Evolutionary conservation across 2,797 vertebrate genomes (phyloP), one percentile per base, ranked within the genome.

Genomic region (Urosaurus nigricauda): DNA sequence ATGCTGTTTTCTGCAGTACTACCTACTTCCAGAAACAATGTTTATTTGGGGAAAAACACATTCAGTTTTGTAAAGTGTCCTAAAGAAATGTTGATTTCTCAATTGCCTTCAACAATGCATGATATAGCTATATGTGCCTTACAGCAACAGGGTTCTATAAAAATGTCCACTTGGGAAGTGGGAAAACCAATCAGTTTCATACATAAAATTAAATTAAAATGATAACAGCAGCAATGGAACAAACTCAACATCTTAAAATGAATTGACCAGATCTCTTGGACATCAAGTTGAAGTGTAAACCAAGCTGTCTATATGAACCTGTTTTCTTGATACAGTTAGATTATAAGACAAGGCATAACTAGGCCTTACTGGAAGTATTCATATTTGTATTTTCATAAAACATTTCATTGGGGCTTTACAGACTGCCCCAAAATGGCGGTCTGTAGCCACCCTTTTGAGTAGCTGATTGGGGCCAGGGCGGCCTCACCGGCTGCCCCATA

Each of bases 51-150:
- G 88, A 51, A 0, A 68, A 24, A 82, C 29, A 88, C 75, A 78
- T 83, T 19, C 26, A 1, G 88, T 43, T 51, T 92, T 92, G 14
- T 43, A 73, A 91, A 79, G 56, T 83, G 87, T 83, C 60, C 37
- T 51, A 81, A 0, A 60, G 58, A 60, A 2, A 86, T 53, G 82
- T 83, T 75, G 75, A 19, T 35, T 8, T 21, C 73, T 56, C 84
- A 73, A 88, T 88, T 87, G 92, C 78, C 87, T 75, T 82, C 77
- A 88, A 65, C 63, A 88, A 26, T 79, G 35, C 2, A 40, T 12
- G 89, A 89, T 40, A 56, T 24, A 89, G 13, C 16, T 4, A 26
- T 32, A 1, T 17, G 4, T 83, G 71, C 85, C 79, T 51, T 2
- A 32, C 0, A 89, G 83, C 19, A 82, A 89, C 2, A 7, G 26